phyloP scores from a whole-genome alignment of 2,888 invertebrate species.

The Anodontia alba region DNA sequence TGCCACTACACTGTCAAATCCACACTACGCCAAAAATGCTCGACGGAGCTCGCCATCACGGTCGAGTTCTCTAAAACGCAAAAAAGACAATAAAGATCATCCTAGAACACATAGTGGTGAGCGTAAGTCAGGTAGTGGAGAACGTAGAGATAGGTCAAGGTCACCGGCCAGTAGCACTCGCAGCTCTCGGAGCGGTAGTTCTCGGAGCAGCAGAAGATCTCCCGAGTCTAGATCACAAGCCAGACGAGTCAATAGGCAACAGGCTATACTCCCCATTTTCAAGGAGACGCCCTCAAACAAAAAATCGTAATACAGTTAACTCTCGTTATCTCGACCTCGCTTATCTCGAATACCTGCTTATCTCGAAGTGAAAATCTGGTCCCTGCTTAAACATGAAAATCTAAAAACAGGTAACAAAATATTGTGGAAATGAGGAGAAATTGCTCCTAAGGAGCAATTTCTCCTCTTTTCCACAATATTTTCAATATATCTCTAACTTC shows the following conservation, averaged over 20 bases:
- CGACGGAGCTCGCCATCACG: slow-evolving; percentile 52
- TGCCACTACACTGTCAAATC: slow-evolving; percentile 47
- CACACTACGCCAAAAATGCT: slow-evolving; percentile 33
- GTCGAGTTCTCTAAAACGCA: slow-evolving; percentile 53
- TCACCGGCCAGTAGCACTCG: slow-evolving; percentile 29
- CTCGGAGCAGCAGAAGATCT: slow-evolving; percentile 17
- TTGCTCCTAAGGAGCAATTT: too few species aligned
- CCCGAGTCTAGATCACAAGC: slow-evolving; percentile 30
- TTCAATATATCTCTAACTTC: too few species aligned
- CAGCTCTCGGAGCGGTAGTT: not conserved
- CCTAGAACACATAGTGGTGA: slow-evolving; percentile 46
- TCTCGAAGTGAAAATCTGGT: too few species aligned
- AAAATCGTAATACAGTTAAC: too few species aligned
- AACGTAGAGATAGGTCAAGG: slow-evolving; percentile 31
- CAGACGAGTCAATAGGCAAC: slow-evolving; percentile 46
- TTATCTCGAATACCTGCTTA: too few species aligned
- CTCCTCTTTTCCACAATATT: too few species aligned
- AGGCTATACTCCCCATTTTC: slow-evolving; percentile 59
- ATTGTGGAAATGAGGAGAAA: too few species aligned
- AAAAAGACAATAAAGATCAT: slow-evolving; percentile 52
- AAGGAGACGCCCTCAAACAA: not conserved
- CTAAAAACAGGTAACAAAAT: too few species aligned
- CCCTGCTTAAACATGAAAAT: too few species aligned
- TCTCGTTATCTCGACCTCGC: too few species aligned
- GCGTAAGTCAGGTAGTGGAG: slow-evolving; percentile 46